A percentile compares a stretch with the other conserved stretches of the same genome.
Conservation (phyloP, 2,797 vertebrate species). For the Macropodus opercularis region DNA sequence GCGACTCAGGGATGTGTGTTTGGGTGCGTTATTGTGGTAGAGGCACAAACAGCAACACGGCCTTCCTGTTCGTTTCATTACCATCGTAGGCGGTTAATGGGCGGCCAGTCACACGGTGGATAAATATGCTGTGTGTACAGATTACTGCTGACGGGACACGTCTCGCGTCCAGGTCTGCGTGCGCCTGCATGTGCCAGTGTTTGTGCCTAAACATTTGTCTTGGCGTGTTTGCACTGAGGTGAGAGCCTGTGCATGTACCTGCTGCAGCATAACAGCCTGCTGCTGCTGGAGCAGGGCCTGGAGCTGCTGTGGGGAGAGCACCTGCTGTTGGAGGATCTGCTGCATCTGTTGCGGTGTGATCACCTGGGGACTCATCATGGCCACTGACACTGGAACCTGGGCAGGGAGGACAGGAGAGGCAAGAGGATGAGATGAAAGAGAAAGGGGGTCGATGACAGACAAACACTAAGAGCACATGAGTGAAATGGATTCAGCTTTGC, state of each 20-base stretch:
- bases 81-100: neutral
- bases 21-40: conserved; percentile 1
- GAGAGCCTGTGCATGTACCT: conserved; percentile 81
- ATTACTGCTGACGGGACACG: conserved; percentile 5
- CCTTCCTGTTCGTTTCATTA: no score
- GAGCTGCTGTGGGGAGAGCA: conserved; percentile 97
- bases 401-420: conserved; percentile 18
- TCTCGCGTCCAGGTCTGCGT: conserved; percentile 5
- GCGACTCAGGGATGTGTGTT: conserved; percentile 43
- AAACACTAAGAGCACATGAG: conserved; percentile 16
- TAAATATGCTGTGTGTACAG: neutral
- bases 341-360: conserved; percentile 99
- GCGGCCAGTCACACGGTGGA: neutral
- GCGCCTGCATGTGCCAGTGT: conserved; percentile 21
- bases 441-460: neutral
- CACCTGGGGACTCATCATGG: conserved; percentile 99
- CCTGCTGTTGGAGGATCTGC: conserved; percentile 99
- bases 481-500: conserved; percentile 9
- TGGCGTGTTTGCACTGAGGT: neutral
- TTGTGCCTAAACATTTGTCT: conserved; percentile 5
- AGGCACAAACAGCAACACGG: neutral
- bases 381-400: conserved; percentile 98
- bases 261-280: conserved; percentile 99
- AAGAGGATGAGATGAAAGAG: neutral
- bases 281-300: conserved; percentile 98